These are phyloP conservation scores for Pedionomus torquatus DNA, from an alignment of 2,113 vertebrate species.

Conservation along the genomic window DNA sequence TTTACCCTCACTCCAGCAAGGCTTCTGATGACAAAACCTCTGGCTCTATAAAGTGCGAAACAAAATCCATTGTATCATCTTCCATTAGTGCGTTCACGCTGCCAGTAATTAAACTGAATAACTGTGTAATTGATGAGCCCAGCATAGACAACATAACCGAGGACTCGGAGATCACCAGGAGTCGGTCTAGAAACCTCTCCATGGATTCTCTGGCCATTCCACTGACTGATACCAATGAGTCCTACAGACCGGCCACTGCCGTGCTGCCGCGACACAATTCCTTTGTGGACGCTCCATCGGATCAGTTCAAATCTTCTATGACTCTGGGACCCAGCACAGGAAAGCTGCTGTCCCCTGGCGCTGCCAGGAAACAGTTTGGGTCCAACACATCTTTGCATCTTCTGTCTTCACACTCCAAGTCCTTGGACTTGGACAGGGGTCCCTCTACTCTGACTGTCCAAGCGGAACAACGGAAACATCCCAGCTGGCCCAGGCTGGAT, in stretches of 20 bases:
- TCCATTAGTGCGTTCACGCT: slow-evolving; percentile 96
- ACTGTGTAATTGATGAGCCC: slow-evolving; percentile 97
- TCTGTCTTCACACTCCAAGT: slow-evolving; percentile 93
- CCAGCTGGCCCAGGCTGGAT: slow-evolving; percentile 96
- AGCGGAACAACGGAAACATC: slow-evolving; percentile 92
- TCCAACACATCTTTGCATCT: slow-evolving; percentile 94
- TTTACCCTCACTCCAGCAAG: slow-evolving; percentile 77
- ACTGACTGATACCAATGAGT: slow-evolving; percentile 78
- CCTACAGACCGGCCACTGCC: slow-evolving; percentile 75
- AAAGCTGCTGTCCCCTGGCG: slow-evolving; percentile 90
- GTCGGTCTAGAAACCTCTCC: slow-evolving; percentile 78
- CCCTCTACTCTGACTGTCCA: slow-evolving; percentile 87
- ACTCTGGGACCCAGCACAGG: slow-evolving; percentile 80
- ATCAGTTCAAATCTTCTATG: slow-evolving; percentile 78
- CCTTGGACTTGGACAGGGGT: slow-evolving; percentile 90
- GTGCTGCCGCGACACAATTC: slow-evolving; percentile 85
- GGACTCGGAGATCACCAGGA: slow-evolving; percentile 79
- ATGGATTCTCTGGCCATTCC: slow-evolving; percentile 89
- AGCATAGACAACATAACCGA: slow-evolving; percentile 93
- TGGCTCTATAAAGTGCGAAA: slow-evolving; percentile 84
- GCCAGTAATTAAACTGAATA: slow-evolving; percentile 98
- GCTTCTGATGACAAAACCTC: slow-evolving; percentile 77
- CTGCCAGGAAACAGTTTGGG: slow-evolving; percentile 90
- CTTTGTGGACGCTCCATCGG: slow-evolving; percentile 75
- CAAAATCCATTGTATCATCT: slow-evolving; percentile 95